A percentile compares a stretch with the other conserved stretches of the same genome.
Evolutionary conservation across 2,113 vertebrate genomes (phyloP).

Genomic region (Halichoeres trimaculatus): DNA sequence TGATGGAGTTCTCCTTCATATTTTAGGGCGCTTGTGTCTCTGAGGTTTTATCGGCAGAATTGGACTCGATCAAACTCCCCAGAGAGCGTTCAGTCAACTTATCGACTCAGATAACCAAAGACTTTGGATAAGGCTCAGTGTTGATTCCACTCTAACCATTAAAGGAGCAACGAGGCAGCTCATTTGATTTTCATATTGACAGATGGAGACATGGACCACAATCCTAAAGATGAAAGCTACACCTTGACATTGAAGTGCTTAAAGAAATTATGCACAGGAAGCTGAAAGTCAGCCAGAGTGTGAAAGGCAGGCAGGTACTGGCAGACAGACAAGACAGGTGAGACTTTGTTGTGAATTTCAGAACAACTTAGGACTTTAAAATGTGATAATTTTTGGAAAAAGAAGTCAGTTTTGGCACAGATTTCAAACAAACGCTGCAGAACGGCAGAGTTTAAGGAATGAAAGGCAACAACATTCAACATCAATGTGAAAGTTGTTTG

Average conservation of each 20-base stretch:
- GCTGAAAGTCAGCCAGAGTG: neutral
- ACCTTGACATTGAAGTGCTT: neutral
- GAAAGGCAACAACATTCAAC: neutral
- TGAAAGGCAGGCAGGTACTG: neutral
- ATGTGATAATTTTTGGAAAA: slow-evolving; percentile 1
- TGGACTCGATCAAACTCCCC: neutral
- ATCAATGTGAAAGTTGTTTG: neutral
- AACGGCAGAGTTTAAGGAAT: neutral
- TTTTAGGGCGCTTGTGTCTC: slow-evolving; percentile 1
- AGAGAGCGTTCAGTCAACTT: neutral
- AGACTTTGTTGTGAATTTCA: neutral
- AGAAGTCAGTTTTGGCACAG: neutral
- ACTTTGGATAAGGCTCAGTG: neutral
- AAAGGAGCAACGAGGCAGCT: neutral
- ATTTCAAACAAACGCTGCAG: neutral
- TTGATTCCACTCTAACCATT: neutral
- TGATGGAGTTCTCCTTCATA: slow-evolving; percentile 13
- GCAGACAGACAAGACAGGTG: neutral
- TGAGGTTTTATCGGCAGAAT: slow-evolving; percentile 2
- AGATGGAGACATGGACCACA: neutral
- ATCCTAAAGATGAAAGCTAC: neutral
- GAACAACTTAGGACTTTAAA: neutral
- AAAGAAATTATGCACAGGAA: neutral
- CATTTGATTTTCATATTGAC: neutral
- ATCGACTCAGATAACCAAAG: slow-evolving; percentile 29